Evolutionary conservation across 1,140 invertebrate species (phyloP).

Genomic region (Oncopeltus fasciatus): DNA sequence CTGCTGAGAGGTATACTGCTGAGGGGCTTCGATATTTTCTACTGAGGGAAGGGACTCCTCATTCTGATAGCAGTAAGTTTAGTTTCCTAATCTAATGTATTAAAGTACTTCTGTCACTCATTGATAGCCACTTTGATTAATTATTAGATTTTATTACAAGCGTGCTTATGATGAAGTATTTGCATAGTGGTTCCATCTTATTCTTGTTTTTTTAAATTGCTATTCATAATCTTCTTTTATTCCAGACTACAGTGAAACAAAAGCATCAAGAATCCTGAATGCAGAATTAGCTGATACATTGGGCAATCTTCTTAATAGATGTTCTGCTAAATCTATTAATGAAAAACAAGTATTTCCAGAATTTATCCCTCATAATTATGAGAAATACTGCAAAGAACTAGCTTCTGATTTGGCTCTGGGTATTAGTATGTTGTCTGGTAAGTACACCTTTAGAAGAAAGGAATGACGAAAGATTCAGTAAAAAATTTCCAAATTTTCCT

Average conservation of each 20-base stretch:
- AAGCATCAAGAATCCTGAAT: conserved; percentile 67
- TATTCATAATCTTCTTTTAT: conserved; percentile 19
- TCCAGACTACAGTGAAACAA: conserved; percentile 72
- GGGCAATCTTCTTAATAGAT: conserved; percentile 79
- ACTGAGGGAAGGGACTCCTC: conserved; percentile 71
- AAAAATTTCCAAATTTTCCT: too few species aligned
- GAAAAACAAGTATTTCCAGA: conserved; percentile 54
- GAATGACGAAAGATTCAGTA: too few species aligned
- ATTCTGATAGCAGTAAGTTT: conserved; percentile 80
- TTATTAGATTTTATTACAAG: too few species aligned
- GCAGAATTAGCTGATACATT: conserved; percentile 82
- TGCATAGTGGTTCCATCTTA: too few species aligned
- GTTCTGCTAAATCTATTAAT: conserved; percentile 63
- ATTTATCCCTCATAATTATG: conserved; percentile 34
- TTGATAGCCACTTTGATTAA: too few species aligned
- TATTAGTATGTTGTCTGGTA: conserved; percentile 14
- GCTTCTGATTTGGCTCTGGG: conserved; percentile 11
- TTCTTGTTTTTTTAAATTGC: too few species aligned
- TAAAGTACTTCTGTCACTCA: too few species aligned
- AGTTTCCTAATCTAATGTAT: too few species aligned
- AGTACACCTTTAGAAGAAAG: too few species aligned
- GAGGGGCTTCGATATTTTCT: conserved; percentile 86
- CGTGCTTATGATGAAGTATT: too few species aligned
- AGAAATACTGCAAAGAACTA: conserved; percentile 23
- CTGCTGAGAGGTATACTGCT: conserved; percentile 33